Conservation (phyloP, 2,888 invertebrate species). For the Drosophila birchii region DNA sequence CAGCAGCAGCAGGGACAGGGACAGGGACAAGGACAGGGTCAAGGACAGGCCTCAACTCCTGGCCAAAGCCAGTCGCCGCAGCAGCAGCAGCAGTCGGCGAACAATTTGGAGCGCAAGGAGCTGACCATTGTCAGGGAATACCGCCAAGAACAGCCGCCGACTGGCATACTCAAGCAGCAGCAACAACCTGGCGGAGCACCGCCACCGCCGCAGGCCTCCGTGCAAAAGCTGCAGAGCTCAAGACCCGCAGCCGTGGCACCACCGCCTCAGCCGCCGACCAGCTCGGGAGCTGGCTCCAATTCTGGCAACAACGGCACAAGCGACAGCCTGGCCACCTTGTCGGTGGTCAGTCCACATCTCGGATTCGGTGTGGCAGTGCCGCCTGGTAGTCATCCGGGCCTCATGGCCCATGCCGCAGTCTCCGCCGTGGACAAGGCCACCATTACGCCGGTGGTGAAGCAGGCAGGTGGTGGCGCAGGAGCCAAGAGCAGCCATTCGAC, state of each 20-base stretch:
- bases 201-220: slow-evolving; percentile 49
- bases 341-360: slow-evolving; percentile 87
- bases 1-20: background rate
- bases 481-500: slow-evolving; percentile 55
- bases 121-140: slow-evolving; percentile 85
- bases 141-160: slow-evolving; percentile 75
- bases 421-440: slow-evolving; percentile 86
- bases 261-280: slow-evolving; percentile 27
- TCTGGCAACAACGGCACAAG: slow-evolving; percentile 37
- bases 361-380: slow-evolving; percentile 18
- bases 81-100: slow-evolving; percentile 56
- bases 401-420: slow-evolving; percentile 56
- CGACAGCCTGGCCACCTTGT: slow-evolving; percentile 88
- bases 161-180: slow-evolving; percentile 71
- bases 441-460: slow-evolving; percentile 87
- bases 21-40: background rate
- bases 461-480: slow-evolving; percentile 39
- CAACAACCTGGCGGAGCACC: slow-evolving; percentile 46
- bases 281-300: slow-evolving; percentile 5
- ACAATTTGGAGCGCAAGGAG: slow-evolving; percentile 74
- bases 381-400: slow-evolving; percentile 55
- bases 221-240: slow-evolving; percentile 51
- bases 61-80: slow-evolving; percentile 28
- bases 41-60: background rate
- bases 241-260: slow-evolving; percentile 28